Percentiles rank a stretch among this genome's conserved stretches.
Conservation (phyloP, 2,888 invertebrate species). For the Heliconius sara region DNA sequence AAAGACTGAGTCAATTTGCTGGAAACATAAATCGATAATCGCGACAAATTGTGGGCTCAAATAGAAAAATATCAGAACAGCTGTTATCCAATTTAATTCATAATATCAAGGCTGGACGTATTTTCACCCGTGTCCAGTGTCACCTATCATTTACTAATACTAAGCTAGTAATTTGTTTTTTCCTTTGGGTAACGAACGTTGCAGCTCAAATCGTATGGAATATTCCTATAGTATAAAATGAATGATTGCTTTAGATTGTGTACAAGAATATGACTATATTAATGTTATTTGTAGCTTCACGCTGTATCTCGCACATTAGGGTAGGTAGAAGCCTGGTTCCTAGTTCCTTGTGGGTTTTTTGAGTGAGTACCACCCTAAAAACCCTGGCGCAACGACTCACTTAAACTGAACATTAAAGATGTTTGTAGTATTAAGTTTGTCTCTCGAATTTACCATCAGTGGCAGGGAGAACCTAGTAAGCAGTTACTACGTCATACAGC, state of each 20-base stretch:
- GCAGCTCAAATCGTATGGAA: slow-evolving; percentile 13
- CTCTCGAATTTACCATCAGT: too few relatives aligned
- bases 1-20: not conserved
- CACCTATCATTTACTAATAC: slow-evolving; percentile 21
- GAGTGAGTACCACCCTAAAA: too few relatives aligned
- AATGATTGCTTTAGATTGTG: not conserved
- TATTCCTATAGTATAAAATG: slow-evolving; percentile 11
- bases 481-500: too few relatives aligned
- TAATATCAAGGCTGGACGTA: slow-evolving; percentile 19
- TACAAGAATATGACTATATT: not conserved
- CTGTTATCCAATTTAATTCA: slow-evolving; percentile 34
- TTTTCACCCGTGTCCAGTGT: slow-evolving; percentile 4
- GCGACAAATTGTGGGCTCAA: not conserved
- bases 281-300: not conserved
- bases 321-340: not conserved
- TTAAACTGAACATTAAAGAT: too few relatives aligned
- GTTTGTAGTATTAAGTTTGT: too few relatives aligned
- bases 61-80: slow-evolving; percentile 16
- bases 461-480: too few relatives aligned
- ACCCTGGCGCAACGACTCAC: too few relatives aligned
- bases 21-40: not conserved
- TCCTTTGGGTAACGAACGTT: slow-evolving; percentile 24
- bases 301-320: not conserved
- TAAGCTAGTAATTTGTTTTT: slow-evolving; percentile 35
- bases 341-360: too few relatives aligned